phyloP scores from a whole-genome alignment of 2,888 invertebrate species.

The Caradrina clavipalpis region DNA sequence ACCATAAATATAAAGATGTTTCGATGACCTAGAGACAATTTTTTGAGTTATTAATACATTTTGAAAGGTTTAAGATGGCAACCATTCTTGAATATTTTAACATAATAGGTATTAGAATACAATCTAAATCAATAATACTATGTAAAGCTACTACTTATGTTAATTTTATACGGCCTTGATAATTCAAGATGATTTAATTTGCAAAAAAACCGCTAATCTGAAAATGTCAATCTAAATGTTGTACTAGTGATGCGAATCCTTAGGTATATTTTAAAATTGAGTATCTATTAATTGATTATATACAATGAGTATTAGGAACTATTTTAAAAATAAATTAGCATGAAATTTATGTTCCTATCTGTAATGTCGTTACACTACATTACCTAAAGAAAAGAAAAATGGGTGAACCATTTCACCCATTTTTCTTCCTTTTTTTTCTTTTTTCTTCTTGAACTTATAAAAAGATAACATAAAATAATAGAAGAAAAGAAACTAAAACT shows the following conservation, averaged over 20 bases:
- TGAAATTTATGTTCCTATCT: too few species aligned
- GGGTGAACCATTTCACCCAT: too few species aligned
- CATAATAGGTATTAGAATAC: not conserved
- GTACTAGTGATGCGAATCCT: constrained; percentile 40
- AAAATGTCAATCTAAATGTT: constrained; percentile 71
- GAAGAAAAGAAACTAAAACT: too few species aligned
- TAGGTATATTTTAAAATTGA: not conserved
- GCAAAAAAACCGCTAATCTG: constrained; percentile 66
- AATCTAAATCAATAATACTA: constrained; percentile 4
- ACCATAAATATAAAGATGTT: constrained; percentile 1
- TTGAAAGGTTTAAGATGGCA: not conserved
- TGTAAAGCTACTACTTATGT: constrained; percentile 41
- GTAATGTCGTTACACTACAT: too few species aligned
- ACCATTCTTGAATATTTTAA: not conserved
- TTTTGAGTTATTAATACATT: not conserved
- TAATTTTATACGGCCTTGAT: constrained; percentile 72
- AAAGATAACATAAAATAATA: too few species aligned
- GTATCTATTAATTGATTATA: not conserved
- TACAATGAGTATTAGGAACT: not conserved
- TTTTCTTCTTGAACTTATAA: too few species aligned
- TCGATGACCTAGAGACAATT: not conserved
- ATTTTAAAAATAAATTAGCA: too few species aligned
- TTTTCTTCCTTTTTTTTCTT: too few species aligned
- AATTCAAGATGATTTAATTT: constrained; percentile 69
- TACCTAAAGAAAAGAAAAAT: too few species aligned